phyloP scores from a whole-genome alignment of 2,888 invertebrate species.

The Mactromeris polynyma region DNA sequence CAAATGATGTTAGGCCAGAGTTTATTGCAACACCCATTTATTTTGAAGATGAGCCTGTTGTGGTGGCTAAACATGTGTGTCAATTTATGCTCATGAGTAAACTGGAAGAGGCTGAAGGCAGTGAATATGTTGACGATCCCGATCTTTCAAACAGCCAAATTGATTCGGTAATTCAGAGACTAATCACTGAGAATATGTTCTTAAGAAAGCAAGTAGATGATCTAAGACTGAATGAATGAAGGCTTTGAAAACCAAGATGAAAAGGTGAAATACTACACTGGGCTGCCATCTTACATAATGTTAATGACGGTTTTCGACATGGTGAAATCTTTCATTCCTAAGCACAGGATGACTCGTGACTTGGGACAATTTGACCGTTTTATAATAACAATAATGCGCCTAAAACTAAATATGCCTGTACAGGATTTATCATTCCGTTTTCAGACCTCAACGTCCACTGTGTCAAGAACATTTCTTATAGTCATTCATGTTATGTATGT shows the following conservation, averaged over 20 bases:
- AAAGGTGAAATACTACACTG: constrained; percentile 37
- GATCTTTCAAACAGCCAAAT: too few relatives aligned
- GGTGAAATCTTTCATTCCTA: background rate
- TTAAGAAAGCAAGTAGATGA: background rate
- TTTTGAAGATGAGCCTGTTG: too few relatives aligned
- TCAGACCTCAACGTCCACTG: background rate
- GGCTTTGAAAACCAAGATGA: constrained; percentile 14
- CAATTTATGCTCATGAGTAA: too few relatives aligned
- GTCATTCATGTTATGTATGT: constrained; percentile 12
- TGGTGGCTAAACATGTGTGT: too few relatives aligned
- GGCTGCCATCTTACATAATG: constrained; percentile 20
- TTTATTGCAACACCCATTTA: too few relatives aligned
- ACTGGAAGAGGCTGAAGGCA: too few relatives aligned
- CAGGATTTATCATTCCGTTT: constrained; percentile 28
- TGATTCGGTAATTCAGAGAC: background rate
- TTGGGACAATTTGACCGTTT: constrained; percentile 36
- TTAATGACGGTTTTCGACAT: constrained; percentile 16
- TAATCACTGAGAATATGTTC: background rate
- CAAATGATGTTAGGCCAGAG: too few relatives aligned
- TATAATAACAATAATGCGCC: constrained; percentile 31
- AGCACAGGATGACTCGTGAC: background rate
- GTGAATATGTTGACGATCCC: too few relatives aligned
- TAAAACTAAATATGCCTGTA: constrained; percentile 12
- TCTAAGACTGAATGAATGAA: background rate
- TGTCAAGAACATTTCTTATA: background rate